Conservation (phyloP, 2,797 vertebrate genomes). For the Rhinatrema bivittatum region DNA sequence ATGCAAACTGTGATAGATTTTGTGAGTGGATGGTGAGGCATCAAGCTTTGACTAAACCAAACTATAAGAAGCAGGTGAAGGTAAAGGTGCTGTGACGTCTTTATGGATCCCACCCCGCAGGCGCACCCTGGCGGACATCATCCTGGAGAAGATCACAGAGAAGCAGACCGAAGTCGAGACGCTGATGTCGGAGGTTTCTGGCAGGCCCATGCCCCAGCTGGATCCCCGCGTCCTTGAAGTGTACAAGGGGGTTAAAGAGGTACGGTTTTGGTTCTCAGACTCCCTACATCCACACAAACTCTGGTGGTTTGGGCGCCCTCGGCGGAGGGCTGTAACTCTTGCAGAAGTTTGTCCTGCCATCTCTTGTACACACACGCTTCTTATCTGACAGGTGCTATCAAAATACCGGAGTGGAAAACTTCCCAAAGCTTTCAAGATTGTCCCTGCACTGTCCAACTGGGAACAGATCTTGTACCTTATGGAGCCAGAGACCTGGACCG, state of each 20-base stretch:
- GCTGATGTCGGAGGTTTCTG: slow-evolving; percentile 81
- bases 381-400: slow-evolving; percentile 74
- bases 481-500: slow-evolving; percentile 87
- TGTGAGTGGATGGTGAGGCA: too few species aligned
- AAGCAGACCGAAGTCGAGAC: slow-evolving; percentile 94
- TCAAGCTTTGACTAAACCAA: too few species aligned
- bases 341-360: too few species aligned
- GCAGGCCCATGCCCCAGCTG: slow-evolving; percentile 75
- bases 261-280: slow-evolving; percentile 44
- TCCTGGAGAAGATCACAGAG: slow-evolving; percentile 97
- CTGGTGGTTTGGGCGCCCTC: too few species aligned
- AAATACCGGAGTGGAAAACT: slow-evolving; percentile 92
- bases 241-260: slow-evolving; percentile 86
- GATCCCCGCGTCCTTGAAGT: slow-evolving; percentile 84
- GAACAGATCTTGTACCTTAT: slow-evolving; percentile 95
- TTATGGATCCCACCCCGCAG: slow-evolving; percentile 40
- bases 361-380: background rate
- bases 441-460: slow-evolving; percentile 93
- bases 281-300: too few species aligned
- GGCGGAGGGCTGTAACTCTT: too few species aligned
- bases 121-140: slow-evolving; percentile 87
- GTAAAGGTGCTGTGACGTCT: too few species aligned
- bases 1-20: too few species aligned
- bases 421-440: slow-evolving; percentile 95
- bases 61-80: too few species aligned